Evolutionary conservation across 1,140 invertebrate species (phyloP).

Genomic region (Venturia canescens): DNA sequence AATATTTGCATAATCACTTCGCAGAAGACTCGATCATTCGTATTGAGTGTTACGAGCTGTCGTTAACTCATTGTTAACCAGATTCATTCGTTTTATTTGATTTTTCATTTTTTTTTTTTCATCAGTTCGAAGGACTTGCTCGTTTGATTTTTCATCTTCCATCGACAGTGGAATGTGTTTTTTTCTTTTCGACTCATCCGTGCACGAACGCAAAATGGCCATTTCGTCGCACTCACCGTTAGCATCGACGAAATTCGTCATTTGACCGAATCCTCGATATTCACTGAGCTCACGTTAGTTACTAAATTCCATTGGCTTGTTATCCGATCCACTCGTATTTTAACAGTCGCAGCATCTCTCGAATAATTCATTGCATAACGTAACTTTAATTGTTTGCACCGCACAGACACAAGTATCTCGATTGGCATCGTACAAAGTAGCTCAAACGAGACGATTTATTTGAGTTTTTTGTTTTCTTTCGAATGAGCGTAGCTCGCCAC

Average conservation of each 20-base stretch:
- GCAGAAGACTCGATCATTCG: conserved; percentile 2
- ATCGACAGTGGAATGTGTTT: neutral
- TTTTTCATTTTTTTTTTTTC: too few species aligned
- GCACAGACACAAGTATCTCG: too few species aligned
- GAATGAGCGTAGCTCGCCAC: neutral
- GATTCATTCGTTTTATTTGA: too few species aligned
- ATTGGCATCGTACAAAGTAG: too few species aligned
- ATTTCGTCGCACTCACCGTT: conserved; percentile 4
- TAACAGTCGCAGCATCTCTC: neutral
- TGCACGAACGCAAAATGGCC: neutral
- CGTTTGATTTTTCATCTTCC: too few species aligned
- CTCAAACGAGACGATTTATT: too few species aligned
- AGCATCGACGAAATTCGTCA: neutral
- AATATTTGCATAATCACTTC: conserved; percentile 28
- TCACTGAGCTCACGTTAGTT: conserved; percentile 13
- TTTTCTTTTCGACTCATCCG: neutral
- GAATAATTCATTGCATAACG: neutral
- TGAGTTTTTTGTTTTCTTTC: too few species aligned
- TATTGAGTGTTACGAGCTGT: conserved; percentile 12
- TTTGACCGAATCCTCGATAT: neutral
- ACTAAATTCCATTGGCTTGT: neutral
- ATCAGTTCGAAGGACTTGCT: neutral
- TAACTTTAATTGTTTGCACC: neutral
- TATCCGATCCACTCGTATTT: neutral
- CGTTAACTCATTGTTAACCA: conserved; percentile 26